phyloP scores from a whole-genome alignment of 2,888 invertebrate species.

The Parasteatoda lunata region DNA sequence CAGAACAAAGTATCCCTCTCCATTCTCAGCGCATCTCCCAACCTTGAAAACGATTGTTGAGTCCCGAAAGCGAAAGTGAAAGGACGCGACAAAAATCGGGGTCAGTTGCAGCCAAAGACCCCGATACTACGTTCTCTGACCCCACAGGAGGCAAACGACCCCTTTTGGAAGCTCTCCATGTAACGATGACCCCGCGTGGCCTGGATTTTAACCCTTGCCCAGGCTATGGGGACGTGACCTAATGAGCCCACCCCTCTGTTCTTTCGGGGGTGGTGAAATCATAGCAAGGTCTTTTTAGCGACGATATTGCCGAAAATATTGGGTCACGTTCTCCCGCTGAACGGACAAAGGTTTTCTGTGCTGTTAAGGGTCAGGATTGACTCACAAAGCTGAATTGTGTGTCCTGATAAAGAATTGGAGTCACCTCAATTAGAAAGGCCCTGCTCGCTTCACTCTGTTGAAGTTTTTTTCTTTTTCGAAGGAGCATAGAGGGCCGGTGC shows the following conservation, averaged over 20 bases:
- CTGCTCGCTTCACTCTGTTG: too few species aligned
- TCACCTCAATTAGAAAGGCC: too few species aligned
- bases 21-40: not conserved
- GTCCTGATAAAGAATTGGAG: not conserved
- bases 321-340: not conserved
- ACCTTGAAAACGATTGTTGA: constrained; percentile 4
- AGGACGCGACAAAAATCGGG: constrained; percentile 25
- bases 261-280: constrained; percentile 1
- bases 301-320: not conserved
- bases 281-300: not conserved
- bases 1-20: too few species aligned
- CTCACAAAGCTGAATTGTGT: not conserved
- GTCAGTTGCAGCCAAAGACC: constrained; percentile 49
- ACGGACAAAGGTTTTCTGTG: not conserved
- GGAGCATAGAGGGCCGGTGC: not conserved
- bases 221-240: not conserved
- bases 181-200: constrained; percentile 10
- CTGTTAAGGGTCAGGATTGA: not conserved
- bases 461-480: too few species aligned
- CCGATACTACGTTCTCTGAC: constrained; percentile 32
- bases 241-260: not conserved
- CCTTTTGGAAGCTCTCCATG: constrained; percentile 7
- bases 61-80: constrained; percentile 11
- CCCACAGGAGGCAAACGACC: constrained; percentile 30
- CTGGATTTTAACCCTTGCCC: constrained; percentile 43